A percentile compares a stretch with the other conserved stretches of the same genome.
Conservation (phyloP, 2,113 vertebrate species). For the Aramus guarauna region DNA sequence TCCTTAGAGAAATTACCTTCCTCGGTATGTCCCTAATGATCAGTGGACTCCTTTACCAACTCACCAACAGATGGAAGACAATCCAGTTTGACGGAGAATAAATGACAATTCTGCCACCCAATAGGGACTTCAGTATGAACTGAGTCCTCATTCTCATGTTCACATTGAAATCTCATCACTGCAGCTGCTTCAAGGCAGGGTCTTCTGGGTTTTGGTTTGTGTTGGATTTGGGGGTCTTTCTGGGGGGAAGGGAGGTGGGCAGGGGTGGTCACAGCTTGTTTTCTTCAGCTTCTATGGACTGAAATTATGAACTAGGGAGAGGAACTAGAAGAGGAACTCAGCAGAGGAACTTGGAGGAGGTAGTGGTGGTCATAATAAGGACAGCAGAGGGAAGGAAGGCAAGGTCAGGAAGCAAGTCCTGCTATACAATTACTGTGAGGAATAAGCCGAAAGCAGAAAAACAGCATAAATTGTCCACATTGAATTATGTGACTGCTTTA, state of each 20-base stretch:
- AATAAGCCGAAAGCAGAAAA: background rate
- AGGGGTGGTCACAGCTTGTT: background rate
- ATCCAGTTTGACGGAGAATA: background rate
- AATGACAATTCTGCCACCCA: background rate
- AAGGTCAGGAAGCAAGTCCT: background rate
- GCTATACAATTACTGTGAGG: background rate
- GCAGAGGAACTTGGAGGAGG: background rate
- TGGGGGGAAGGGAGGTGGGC: accelerated
- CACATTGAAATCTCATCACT: background rate
- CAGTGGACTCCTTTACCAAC: background rate
- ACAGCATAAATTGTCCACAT: background rate
- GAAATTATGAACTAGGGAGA: background rate
- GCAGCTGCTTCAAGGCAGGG: background rate
- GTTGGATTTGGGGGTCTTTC: background rate
- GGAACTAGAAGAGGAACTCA: background rate
- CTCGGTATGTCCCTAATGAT: background rate
- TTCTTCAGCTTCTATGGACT: background rate
- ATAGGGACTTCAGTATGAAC: background rate
- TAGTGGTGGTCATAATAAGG: background rate
- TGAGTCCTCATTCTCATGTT: background rate
- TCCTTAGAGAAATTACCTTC: background rate
- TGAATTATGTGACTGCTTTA: background rate
- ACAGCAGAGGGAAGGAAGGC: background rate
- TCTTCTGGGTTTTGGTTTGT: background rate
- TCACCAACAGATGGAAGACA: background rate